These are phyloP conservation scores for Tenthredo distinguenda DNA, from an alignment of 2,888 invertebrate species.

Conservation along the genomic window DNA sequence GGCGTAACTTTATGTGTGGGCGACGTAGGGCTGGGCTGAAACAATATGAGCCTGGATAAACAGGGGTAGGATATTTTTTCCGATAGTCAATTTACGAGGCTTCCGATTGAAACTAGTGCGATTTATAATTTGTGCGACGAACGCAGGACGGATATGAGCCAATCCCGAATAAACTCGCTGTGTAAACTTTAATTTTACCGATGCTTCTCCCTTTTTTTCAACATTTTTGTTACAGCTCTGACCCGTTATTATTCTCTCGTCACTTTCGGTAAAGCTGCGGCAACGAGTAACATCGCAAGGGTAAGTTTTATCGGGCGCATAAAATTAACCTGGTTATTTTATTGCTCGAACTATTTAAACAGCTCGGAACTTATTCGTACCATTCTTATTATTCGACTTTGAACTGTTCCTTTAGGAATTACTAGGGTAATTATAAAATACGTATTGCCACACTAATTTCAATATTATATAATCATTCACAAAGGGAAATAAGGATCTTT, in stretches of 20 bases:
- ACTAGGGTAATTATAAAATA: neutral
- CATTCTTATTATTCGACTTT: neutral
- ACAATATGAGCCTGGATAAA: constrained; percentile 38
- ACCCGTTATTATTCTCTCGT: neutral
- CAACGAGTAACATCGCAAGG: neutral
- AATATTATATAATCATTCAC: neutral
- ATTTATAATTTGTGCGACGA: constrained; percentile 21
- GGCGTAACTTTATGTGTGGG: constrained; percentile 6
- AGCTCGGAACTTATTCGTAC: neutral
- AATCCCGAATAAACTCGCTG: constrained; percentile 21
- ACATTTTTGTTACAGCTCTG: neutral
- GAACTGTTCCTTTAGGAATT: neutral
- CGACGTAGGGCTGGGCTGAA: neutral
- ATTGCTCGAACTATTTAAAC: neutral
- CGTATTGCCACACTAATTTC: neutral
- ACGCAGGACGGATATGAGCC: constrained; percentile 3
- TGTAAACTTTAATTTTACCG: neutral
- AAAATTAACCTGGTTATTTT: neutral
- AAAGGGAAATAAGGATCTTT: constrained; percentile 1
- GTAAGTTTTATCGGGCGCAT: neutral
- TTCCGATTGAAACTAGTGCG: constrained; percentile 1
- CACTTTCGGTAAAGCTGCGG: neutral
- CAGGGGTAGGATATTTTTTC: constrained; percentile 39
- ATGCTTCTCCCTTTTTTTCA: neutral
- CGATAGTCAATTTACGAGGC: constrained; percentile 35